Evolutionary conservation across 2,113 vertebrate genomes (phyloP).

Genomic region (Camelus bactrianus): DNA sequence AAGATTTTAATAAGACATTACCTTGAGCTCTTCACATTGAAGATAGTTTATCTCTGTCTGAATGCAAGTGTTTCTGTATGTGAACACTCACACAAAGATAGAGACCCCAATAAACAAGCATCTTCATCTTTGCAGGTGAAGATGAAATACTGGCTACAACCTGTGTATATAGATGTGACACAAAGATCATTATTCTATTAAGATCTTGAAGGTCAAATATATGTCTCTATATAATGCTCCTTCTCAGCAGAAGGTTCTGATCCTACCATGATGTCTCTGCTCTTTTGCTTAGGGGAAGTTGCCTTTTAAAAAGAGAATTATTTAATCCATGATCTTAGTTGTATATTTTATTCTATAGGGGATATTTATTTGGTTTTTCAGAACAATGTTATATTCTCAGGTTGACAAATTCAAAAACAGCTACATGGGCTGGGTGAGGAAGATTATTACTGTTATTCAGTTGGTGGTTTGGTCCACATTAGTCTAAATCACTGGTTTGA

Average conservation of each 20-base stretch:
- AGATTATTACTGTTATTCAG: background rate
- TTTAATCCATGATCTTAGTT: background rate
- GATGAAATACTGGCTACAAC: background rate
- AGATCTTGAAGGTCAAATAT: conserved; percentile 7
- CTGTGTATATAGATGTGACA: background rate
- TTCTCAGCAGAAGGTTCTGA: background rate
- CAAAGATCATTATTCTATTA: conserved; percentile 20
- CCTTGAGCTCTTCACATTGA: background rate
- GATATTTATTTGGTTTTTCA: conserved; percentile 8
- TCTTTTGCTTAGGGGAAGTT: conserved; percentile 13
- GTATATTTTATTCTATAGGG: background rate
- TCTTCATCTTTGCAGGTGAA: background rate
- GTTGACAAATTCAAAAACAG: conserved; percentile 30
- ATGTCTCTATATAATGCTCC: background rate
- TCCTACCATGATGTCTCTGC: background rate
- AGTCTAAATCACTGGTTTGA: conserved; percentile 26
- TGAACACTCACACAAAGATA: conserved; percentile 37
- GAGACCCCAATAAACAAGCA: background rate
- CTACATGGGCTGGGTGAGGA: background rate
- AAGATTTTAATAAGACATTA: conserved; percentile 41
- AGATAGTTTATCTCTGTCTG: conserved; percentile 57
- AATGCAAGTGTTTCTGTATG: conserved; percentile 45
- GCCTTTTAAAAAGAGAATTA: background rate
- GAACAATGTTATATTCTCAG: background rate
- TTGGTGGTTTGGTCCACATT: conserved; percentile 17